These are phyloP conservation scores for Pogona vitticeps DNA, from an alignment of 2,113 vertebrate species.

Conservation along the genomic window DNA sequence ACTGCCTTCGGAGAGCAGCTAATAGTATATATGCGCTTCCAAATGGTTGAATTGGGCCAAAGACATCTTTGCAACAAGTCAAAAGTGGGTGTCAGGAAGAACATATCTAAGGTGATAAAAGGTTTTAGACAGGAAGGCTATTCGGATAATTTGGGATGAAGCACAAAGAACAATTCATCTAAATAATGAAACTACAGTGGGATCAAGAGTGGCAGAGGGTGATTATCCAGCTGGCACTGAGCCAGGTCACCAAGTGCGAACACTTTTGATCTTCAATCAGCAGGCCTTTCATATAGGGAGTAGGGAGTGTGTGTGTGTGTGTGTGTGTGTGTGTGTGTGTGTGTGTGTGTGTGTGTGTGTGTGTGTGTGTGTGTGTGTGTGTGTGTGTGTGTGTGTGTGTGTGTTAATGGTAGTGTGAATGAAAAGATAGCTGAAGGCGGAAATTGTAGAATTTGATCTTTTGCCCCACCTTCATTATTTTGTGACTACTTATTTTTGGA, in stretches of 20 bases:
- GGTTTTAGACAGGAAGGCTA: constrained; percentile 36
- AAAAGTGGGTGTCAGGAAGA: constrained; percentile 32
- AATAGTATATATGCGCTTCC: neutral
- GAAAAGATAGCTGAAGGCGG: constrained; percentile 38
- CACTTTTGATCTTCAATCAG: constrained; percentile 73
- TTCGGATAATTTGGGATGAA: constrained; percentile 34
- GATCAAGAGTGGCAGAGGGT: constrained; percentile 66
- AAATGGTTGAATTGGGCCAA: neutral
- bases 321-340: no score
- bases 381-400: no score
- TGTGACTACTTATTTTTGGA: constrained; percentile 48
- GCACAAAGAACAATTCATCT: constrained; percentile 56
- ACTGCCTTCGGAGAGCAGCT: neutral
- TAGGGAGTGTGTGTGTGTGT: no score
- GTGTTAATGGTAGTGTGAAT: constrained; percentile 47
- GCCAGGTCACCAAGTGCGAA: constrained; percentile 70
- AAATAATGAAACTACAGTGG: constrained; percentile 66
- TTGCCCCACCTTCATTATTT: constrained; percentile 39
- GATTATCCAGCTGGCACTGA: constrained; percentile 71
- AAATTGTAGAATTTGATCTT: constrained; percentile 18
- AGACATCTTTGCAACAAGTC: constrained; percentile 1
- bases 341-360: no score
- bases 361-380: no score
- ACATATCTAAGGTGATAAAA: constrained; percentile 1
- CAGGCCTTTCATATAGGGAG: constrained; percentile 64